These are phyloP conservation scores for Trichoplusia ni DNA, from an alignment of 1,140 invertebrate species.

Conservation along the genomic window DNA sequence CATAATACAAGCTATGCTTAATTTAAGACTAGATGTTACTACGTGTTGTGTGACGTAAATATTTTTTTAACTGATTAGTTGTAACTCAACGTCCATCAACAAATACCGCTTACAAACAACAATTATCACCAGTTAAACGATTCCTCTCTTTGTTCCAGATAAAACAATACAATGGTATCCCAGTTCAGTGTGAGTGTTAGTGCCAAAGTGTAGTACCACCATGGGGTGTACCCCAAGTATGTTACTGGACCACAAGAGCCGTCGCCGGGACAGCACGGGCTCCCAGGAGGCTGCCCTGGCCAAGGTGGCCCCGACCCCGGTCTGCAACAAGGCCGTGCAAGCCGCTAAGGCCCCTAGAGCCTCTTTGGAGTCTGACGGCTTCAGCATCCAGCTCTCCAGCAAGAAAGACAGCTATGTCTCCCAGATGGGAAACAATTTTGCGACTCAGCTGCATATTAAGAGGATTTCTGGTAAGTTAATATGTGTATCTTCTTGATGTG, in stretches of 20 bases:
- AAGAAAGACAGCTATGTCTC: constrained; percentile 79
- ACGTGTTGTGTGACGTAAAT: too few species aligned
- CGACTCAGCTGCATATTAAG: constrained; percentile 77
- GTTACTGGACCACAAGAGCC: constrained; percentile 77
- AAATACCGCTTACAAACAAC: too few species aligned
- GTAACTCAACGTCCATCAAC: too few species aligned
- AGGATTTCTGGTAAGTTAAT: constrained; percentile 78
- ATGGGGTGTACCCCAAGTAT: constrained; percentile 81
- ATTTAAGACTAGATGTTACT: too few species aligned
- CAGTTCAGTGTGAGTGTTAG: constrained; percentile 53
- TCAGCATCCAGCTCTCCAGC: constrained; percentile 73
- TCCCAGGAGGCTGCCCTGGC: constrained; percentile 70
- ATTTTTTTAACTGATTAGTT: too few species aligned
- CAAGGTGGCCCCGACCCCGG: constrained; percentile 64
- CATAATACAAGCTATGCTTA: too few species aligned
- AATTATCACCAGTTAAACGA: too few species aligned
- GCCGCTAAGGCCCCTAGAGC: constrained; percentile 68
- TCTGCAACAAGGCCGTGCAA: constrained; percentile 70
- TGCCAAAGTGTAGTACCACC: constrained; percentile 71
- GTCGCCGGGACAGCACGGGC: constrained; percentile 70
- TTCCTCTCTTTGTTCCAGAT: background rate
- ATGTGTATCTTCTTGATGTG: too few species aligned
- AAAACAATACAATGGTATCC: constrained; percentile 41
- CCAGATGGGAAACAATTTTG: constrained; percentile 78
- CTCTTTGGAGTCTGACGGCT: constrained; percentile 71